Evolutionary conservation across 2,113 vertebrate species (phyloP).

Genomic region (Sinocyclocheilus anshuiensis): DNA sequence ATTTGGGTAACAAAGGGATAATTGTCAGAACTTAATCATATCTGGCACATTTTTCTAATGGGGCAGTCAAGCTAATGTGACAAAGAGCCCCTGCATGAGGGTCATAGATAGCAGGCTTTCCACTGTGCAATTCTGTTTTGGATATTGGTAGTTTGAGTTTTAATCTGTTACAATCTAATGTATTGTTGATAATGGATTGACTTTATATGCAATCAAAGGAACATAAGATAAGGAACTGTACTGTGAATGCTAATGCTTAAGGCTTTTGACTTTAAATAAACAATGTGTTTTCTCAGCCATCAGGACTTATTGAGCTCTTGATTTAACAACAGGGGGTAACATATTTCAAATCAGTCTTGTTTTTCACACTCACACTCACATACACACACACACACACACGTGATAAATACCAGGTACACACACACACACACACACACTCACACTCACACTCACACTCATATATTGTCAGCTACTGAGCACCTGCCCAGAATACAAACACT

Average conservation of each 20-base stretch:
- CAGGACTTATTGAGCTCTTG: slow-evolving; percentile 37
- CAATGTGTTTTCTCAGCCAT: slow-evolving; percentile 16
- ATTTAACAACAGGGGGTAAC: slow-evolving; percentile 42
- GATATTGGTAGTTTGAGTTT: background rate
- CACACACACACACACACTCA: background rate
- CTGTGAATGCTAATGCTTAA: slow-evolving; percentile 35
- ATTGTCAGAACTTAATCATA: background rate
- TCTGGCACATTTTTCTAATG: background rate
- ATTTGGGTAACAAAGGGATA: background rate
- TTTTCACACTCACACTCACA: slow-evolving; percentile 8
- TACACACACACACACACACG: background rate
- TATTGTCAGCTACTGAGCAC: slow-evolving; percentile 39
- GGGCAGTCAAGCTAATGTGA: background rate
- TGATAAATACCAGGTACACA: no score
- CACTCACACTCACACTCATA: background rate
- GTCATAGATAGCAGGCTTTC: background rate
- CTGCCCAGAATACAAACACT: slow-evolving; percentile 55
- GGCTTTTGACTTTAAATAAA: slow-evolving; percentile 34
- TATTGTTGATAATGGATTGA: background rate
- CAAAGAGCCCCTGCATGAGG: background rate
- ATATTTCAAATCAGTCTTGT: slow-evolving; percentile 27
- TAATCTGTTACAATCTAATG: slow-evolving; percentile 1
- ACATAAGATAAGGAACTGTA: background rate
- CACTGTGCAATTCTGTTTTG: background rate
- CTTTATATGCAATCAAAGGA: background rate